These are phyloP conservation scores for Phortica magna DNA, from an alignment of 2,888 invertebrate genomes.

Conservation along the genomic window DNA sequence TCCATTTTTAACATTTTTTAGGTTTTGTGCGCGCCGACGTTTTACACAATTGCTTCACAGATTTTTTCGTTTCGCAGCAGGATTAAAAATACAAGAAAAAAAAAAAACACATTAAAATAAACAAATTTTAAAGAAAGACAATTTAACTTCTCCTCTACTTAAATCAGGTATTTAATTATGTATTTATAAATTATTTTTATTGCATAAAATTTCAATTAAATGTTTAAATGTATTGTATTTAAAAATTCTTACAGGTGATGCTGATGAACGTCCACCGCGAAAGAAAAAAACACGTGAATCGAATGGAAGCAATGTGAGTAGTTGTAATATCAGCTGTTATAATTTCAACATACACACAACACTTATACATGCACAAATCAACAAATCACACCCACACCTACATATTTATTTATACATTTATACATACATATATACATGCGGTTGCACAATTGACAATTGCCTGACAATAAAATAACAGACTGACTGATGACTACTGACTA, in stretches of 20 bases:
- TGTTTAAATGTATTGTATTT: constrained; percentile 25
- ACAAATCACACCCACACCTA: constrained; percentile 10
- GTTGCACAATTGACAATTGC: not conserved
- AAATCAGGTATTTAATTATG: constrained; percentile 61
- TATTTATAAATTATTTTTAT: constrained; percentile 22
- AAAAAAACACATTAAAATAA: constrained; percentile 30
- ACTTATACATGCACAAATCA: constrained; percentile 26
- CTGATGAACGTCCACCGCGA: constrained; percentile 74
- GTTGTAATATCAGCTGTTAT: constrained; percentile 32
- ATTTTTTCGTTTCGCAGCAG: constrained; percentile 56
- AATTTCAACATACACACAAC: not conserved
- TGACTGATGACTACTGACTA: too few relatives aligned
- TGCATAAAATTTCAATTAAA: constrained; percentile 32
- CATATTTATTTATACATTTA: not conserved
- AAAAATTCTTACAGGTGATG: constrained; percentile 54
- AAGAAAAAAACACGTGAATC: constrained; percentile 77
- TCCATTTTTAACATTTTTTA: not conserved
- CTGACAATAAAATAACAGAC: too few relatives aligned
- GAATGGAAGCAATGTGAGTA: constrained; percentile 73
- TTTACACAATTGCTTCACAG: constrained; percentile 62
- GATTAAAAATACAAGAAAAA: not conserved
- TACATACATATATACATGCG: constrained; percentile 17
- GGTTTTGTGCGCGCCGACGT: constrained; percentile 1
- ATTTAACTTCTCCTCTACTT: constrained; percentile 39
- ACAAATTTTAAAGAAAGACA: constrained; percentile 30